A percentile compares a stretch with the other conserved stretches of the same genome.
Evolutionary conservation across 2,113 vertebrate species (phyloP).

Genomic region (Boulengeromyrus knoepffleri): DNA sequence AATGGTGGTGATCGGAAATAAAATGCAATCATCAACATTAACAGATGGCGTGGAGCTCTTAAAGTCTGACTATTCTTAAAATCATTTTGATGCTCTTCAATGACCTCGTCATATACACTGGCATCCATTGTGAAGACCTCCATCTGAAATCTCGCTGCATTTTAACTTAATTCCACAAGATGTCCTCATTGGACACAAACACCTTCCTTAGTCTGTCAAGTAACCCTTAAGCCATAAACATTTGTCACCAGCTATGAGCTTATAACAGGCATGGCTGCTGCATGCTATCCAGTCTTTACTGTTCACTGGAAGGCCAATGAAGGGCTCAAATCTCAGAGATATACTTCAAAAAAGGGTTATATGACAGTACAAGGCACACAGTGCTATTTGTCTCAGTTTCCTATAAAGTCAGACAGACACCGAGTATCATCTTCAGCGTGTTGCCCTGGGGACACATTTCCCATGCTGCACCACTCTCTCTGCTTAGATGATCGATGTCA

Average conservation of each 20-base stretch:
- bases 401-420: not conserved
- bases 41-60: not conserved
- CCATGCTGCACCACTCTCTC: not conserved
- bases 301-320: not conserved
- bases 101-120: not conserved
- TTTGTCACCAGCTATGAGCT: not conserved
- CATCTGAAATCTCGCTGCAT: not conserved
- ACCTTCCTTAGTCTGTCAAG: not conserved
- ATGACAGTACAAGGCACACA: not conserved
- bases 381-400: not conserved
- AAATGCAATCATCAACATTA: not conserved
- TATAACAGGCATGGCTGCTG: not conserved
- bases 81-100: not conserved
- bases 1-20: not conserved
- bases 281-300: not conserved
- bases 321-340: not conserved
- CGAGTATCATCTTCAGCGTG: not conserved
- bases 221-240: not conserved
- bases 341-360: not conserved
- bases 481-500: not conserved
- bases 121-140: not conserved
- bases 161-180: constrained; percentile 17
- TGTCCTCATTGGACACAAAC: constrained; percentile 9
- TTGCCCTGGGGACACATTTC: not conserved
- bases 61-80: not conserved